Evolutionary conservation across 2,797 vertebrate genomes (phyloP), one percentile per base, ranked within the genome.

Genomic region (Chelon labrosus): DNA sequence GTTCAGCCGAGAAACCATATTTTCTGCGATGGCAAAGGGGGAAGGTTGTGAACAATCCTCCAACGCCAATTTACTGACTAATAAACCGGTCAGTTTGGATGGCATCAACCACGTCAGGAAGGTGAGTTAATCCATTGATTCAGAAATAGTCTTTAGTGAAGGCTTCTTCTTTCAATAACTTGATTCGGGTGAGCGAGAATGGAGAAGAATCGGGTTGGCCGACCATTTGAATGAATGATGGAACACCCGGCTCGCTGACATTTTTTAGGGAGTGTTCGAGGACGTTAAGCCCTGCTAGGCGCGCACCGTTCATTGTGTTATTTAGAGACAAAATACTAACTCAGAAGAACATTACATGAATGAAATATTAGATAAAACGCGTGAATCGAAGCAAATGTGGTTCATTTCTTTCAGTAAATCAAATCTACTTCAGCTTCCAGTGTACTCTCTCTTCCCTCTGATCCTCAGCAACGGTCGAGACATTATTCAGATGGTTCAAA

Each of bases 21-120:
- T 0, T 8, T 27, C 60, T 82, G 83, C 64, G 60, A 96, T 96
- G 95, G 94, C 94, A 1, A 94, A 89, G 85, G 95, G 94, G 85
- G 94, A 94, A 62, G 94, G 94, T 66, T 85, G 80, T 0, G 95
- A 95, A 66, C 93, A 94, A 73, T 95, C 81, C 79, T 93, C 93
- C 17, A 94, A 91, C 61, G 75, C 91, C 62, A 94, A 77, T 82
- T 86, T 96, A 39, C 75, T 96, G 56, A 88, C 85, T 27, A 93
- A 94, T 31, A 31, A 31, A 91, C 76, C 86, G 11, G 52, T 7
- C 10, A 77, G 39, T 63, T 37, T 87, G 20, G 89, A 92, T 67
- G 84, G 54, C 37, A 54, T 85, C 54, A 67, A 78, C 55, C 65
- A 91, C 7, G 54, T 80, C 0, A 79, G 12, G 10, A 94, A 91